phyloP scores from a whole-genome alignment of 2,888 invertebrate genomes.

The Ochlodes sylvanus region DNA sequence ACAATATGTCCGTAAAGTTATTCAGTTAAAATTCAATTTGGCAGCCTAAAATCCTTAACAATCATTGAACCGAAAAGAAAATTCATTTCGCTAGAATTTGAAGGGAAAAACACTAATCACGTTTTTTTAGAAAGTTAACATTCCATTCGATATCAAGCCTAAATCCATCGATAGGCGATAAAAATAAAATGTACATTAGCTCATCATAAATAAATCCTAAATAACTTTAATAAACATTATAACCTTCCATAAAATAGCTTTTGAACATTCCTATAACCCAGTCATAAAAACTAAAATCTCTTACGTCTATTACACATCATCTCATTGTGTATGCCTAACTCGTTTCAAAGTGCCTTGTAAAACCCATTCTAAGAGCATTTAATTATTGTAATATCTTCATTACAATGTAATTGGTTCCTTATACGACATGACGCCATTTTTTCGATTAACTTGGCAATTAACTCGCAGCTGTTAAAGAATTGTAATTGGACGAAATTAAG shows the following conservation, averaged over 20 bases:
- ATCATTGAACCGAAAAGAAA: too few species aligned
- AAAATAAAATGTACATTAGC: background rate
- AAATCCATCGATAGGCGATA: background rate
- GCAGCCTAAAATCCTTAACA: too few species aligned
- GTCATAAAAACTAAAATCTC: constrained; percentile 7
- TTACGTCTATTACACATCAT: background rate
- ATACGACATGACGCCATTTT: constrained; percentile 21
- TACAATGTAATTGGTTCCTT: constrained; percentile 35
- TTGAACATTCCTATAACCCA: background rate
- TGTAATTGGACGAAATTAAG: constrained; percentile 10
- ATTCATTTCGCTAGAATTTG: too few species aligned
- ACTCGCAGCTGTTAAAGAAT: background rate
- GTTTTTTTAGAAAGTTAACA: background rate
- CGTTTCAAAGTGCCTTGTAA: constrained; percentile 8
- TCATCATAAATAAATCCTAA: background rate
- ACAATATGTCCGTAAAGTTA: too few species aligned
- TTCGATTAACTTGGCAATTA: constrained; percentile 31
- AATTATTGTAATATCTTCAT: constrained; percentile 33
- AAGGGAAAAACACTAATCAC: background rate
- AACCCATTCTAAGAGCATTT: constrained; percentile 17
- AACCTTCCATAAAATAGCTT: background rate
- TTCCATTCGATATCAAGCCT: background rate
- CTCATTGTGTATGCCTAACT: constrained; percentile 4
- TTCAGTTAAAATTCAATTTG: too few species aligned
- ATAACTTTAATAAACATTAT: background rate